These are phyloP conservation scores for Erythrocercus mccallii DNA, from an alignment of 2,113 vertebrate genomes.

Conservation along the genomic window DNA sequence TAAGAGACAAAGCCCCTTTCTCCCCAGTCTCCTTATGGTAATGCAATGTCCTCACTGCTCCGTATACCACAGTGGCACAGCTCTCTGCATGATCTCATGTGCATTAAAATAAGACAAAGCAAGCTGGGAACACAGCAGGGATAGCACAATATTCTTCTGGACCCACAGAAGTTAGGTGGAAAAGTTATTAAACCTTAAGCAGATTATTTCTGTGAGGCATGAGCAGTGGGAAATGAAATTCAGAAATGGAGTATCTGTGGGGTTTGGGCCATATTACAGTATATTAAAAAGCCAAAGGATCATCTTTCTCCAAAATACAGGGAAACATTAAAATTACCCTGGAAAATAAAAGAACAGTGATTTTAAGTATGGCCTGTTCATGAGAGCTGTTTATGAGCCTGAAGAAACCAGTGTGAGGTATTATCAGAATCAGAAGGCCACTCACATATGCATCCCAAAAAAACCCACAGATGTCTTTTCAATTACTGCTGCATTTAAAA, in stretches of 20 bases:
- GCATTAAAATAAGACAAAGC: conserved; percentile 17
- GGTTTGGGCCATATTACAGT: background rate
- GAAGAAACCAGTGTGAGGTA: background rate
- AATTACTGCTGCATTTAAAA: background rate
- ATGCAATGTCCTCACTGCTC: background rate
- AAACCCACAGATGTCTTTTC: background rate
- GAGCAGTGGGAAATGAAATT: conserved; percentile 1
- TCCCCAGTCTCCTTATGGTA: background rate
- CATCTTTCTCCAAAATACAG: background rate
- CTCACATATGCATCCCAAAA: background rate
- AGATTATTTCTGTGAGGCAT: background rate
- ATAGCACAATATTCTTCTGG: background rate
- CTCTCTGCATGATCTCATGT: background rate
- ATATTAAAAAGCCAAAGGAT: background rate
- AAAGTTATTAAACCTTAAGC: conserved; percentile 31
- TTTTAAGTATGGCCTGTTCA: background rate
- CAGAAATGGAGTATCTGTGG: background rate
- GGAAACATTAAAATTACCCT: background rate
- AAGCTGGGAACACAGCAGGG: conserved; percentile 1
- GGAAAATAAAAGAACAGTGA: background rate
- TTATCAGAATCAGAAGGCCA: background rate
- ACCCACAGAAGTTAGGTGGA: background rate
- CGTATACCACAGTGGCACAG: background rate
- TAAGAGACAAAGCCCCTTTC: background rate
- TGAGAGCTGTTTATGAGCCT: background rate